These are phyloP conservation scores for Dryococelus australis DNA, from an alignment of 2,888 invertebrate genomes.

Conservation along the genomic window DNA sequence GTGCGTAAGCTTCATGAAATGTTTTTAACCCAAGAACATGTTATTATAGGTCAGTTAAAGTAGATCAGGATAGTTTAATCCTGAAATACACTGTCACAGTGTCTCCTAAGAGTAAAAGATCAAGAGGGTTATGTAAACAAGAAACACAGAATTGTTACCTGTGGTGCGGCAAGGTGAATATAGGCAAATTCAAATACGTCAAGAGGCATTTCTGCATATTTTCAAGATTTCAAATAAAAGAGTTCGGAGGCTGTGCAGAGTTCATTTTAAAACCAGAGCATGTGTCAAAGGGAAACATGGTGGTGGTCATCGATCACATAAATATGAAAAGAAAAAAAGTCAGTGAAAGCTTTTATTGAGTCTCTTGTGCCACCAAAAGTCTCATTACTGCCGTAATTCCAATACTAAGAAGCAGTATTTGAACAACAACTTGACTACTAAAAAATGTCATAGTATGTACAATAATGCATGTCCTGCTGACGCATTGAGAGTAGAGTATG, in stretches of 20 bases:
- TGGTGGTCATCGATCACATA: neutral
- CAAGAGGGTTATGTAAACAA: neutral
- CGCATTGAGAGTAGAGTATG: slow-evolving; percentile 35
- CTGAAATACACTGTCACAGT: neutral
- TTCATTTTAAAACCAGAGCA: neutral
- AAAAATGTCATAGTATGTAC: neutral
- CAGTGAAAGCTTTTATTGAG: slow-evolving; percentile 12
- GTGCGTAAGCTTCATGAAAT: neutral
- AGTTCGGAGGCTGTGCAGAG: neutral
- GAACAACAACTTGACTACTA: neutral
- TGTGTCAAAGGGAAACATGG: neutral
- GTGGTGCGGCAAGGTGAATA: neutral
- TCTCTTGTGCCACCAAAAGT: slow-evolving; percentile 20
- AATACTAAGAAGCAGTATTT: neutral
- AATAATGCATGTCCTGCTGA: slow-evolving; percentile 1
- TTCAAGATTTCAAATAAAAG: neutral
- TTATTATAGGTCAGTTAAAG: slow-evolving; percentile 12
- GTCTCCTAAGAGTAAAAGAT: neutral
- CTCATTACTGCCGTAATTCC: slow-evolving; percentile 12
- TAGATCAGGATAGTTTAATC: slow-evolving; percentile 19
- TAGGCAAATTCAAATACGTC: neutral
- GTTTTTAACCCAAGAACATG: neutral
- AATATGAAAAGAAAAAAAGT: neutral
- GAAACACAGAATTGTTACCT: neutral
- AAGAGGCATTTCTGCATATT: neutral